Evolutionary conservation across 92 coral and sea anemone species (phyloP), one percentile per base, ranked within the genome.

Genomic region (Porites cylindrica): DNA sequence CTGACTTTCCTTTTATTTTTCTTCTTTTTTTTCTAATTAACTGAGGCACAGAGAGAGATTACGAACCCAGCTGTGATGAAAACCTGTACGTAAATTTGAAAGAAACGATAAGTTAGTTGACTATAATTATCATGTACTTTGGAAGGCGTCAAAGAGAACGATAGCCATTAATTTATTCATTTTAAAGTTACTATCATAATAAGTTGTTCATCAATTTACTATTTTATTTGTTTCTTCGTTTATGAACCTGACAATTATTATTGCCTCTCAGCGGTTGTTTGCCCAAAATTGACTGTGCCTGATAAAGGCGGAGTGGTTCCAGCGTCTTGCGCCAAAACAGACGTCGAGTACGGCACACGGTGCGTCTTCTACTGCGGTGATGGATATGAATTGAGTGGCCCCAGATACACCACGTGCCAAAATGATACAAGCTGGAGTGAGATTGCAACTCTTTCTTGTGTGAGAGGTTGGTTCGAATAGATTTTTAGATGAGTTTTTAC

Each of bases 361-460:
- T 94, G 96, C 23, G 99, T 97, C 56, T 95, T 85, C 91, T 88
- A 88, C 89, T 97, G 99, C 58, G 53, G 71, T 71, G 94, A 86
- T 71, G 98, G 99, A 2, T 97, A 93, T 90, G 98, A 92, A 82
- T 77, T 95, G 65, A 85, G 96, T 1, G 99, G 99, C 10, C 99
- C 99, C 23, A 84, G 99, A 63, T 97, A 97, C 86, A 93, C 96
- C 60, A 86, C 94, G 24, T 97, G 99, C 69, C 93, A 95, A 79
- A 89, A 91, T 63, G 89, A 95, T 77, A 90, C 89, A 56, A 83
- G 93, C n/a, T 97, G 99, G 99, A 92, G 92, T 52, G 94, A 97
- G 72, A 67, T 85, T 21, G 96, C 96, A n/a, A 81, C 94, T 0
- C 88, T 96, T 21, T 83, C 93, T 51, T 97, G 99, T 59, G 94